phyloP scores from a whole-genome alignment of 1,140 invertebrate genomes.

The Drosophila mauritiana region DNA sequence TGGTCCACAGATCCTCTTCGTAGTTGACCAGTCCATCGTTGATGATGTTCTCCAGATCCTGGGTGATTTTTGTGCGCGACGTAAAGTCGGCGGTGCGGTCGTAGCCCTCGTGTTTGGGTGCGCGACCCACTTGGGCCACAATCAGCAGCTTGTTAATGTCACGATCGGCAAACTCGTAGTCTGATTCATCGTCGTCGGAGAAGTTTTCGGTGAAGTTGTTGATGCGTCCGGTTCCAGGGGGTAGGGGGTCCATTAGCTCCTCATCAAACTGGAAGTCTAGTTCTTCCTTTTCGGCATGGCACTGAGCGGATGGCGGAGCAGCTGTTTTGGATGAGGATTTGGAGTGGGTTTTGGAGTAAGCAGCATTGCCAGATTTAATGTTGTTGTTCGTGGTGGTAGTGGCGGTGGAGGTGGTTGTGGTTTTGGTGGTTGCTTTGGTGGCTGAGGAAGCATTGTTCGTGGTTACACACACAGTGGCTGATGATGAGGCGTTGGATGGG shows the following conservation, averaged over 20 bases:
- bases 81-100: conserved; percentile 94
- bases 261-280: conserved; percentile 99
- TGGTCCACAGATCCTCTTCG: conserved; percentile 94
- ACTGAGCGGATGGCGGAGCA: conserved; percentile 75
- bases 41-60: conserved; percentile 96
- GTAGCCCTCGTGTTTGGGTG: conserved; percentile 93
- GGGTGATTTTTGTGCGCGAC: conserved; percentile 94
- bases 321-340: conserved; percentile 83
- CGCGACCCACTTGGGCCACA: conserved; percentile 92
- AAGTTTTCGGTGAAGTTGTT: conserved; percentile 92
- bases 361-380: conserved; percentile 70
- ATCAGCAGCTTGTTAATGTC: conserved; percentile 98
- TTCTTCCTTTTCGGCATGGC: conserved; percentile 90
- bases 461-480: conserved; percentile 49
- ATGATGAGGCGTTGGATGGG: conserved; percentile 71
- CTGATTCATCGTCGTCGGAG: conserved; percentile 91
- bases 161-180: conserved; percentile 95
- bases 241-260: conserved; percentile 91
- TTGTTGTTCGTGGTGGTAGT: conserved; percentile 46
- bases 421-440: conserved; percentile 43
- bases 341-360: conserved; percentile 75
- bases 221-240: conserved; percentile 88
- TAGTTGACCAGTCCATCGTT: conserved; percentile 98
- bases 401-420: conserved; percentile 31
- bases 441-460: conserved; percentile 49